Percentiles rank a stretch among this genome's conserved stretches.
Evolutionary conservation across 2,888 invertebrate genomes (phyloP).

Genomic region (Schrankia costaestrigalis): DNA sequence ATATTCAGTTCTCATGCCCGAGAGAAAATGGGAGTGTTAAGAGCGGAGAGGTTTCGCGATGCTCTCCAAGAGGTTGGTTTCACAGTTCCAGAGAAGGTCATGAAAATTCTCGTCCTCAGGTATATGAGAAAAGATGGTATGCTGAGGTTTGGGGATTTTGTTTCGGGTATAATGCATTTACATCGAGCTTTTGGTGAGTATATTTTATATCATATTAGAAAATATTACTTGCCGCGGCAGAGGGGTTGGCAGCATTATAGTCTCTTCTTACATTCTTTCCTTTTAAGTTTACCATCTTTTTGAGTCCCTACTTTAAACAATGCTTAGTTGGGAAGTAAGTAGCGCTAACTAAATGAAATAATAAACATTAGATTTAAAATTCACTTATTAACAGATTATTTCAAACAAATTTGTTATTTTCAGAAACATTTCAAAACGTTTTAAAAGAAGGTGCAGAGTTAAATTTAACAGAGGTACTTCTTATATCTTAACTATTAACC

Average conservation of each 20-base stretch:
- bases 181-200: slow-evolving; percentile 92
- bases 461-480: slow-evolving; percentile 87
- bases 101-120: slow-evolving; percentile 89
- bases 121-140: slow-evolving; percentile 97
- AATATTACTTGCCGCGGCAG: no score
- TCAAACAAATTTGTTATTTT: no score
- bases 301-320: no score
- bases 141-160: slow-evolving; percentile 94
- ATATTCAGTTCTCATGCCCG: slow-evolving; percentile 93
- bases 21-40: slow-evolving; percentile 93
- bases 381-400: no score
- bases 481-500: background rate
- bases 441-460: slow-evolving; percentile 91
- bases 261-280: no score
- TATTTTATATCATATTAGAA: no score
- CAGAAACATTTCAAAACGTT: slow-evolving; percentile 83
- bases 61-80: slow-evolving; percentile 94
- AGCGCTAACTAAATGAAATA: no score
- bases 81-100: slow-evolving; percentile 90
- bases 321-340: no score
- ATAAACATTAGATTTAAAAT: no score
- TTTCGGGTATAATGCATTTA: slow-evolving; percentile 92
- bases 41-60: slow-evolving; percentile 91
- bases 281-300: no score
- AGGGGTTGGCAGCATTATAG: no score